A percentile compares a stretch with the other conserved stretches of the same genome.
These are phyloP conservation scores for Drosophila mettleri DNA, from an alignment of 2,888 invertebrate genomes.

Conservation along the genomic window DNA sequence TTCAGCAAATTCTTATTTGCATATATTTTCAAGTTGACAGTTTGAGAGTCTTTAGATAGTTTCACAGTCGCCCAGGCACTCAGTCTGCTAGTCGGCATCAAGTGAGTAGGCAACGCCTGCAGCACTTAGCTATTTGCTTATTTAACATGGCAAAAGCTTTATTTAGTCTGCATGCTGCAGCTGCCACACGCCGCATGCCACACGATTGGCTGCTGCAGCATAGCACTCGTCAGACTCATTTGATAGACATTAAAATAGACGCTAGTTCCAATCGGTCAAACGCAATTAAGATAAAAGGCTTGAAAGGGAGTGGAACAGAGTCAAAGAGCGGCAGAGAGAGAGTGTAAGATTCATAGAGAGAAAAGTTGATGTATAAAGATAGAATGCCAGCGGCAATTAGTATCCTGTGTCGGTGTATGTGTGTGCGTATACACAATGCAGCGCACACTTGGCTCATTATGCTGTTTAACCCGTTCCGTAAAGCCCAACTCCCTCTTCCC, in stretches of 20 bases:
- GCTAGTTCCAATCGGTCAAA: slow-evolving; percentile 70
- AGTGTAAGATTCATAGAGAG: not conserved
- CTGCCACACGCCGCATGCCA: slow-evolving; percentile 3
- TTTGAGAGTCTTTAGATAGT: not conserved
- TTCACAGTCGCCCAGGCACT: not conserved
- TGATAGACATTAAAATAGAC: slow-evolving; percentile 44
- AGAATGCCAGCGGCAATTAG: slow-evolving; percentile 42
- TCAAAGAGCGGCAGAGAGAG: not conserved
- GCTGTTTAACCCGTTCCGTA: slow-evolving; percentile 44
- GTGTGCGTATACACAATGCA: slow-evolving; percentile 25
- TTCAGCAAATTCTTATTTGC: too few species aligned
- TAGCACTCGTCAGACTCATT: slow-evolving; percentile 10
- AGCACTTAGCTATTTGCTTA: not conserved
- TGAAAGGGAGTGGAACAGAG: not conserved
- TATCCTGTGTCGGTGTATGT: slow-evolving; percentile 30
- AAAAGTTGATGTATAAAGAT: not conserved
- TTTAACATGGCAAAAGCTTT: slow-evolving; percentile 4
- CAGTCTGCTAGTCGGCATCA: not conserved
- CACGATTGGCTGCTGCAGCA: slow-evolving; percentile 10
- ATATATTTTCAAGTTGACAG: not conserved
- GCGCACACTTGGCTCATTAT: slow-evolving; percentile 62
- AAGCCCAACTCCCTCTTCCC: not conserved
- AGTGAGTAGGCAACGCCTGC: slow-evolving; percentile 1
- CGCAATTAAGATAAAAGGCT: slow-evolving; percentile 66
- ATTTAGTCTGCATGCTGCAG: not conserved